phyloP scores from a whole-genome alignment of 92 coral and sea anemone species.

The Bergia sp. region DNA sequence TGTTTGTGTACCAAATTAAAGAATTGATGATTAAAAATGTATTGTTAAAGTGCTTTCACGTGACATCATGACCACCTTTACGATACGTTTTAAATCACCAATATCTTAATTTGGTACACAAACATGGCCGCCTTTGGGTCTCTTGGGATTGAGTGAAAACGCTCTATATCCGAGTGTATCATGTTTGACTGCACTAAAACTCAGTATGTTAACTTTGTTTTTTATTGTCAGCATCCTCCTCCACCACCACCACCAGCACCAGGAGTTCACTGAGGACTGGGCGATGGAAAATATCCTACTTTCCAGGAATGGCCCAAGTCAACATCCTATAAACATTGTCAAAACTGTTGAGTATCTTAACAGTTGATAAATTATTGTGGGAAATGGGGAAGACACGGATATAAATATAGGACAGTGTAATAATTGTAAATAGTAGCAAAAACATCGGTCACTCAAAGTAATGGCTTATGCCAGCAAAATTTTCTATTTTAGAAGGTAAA shows the following conservation, averaged over 20 bases:
- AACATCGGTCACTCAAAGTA: not conserved
- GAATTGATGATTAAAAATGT: too few species aligned
- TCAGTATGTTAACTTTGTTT: not conserved
- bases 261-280: constrained; percentile 52
- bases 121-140: too few species aligned
- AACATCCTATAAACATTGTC: not conserved
- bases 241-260: constrained; percentile 80
- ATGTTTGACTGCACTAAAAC: not conserved
- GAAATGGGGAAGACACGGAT: not conserved
- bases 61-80: too few species aligned
- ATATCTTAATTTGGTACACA: too few species aligned
- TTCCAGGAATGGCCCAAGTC: not conserved
- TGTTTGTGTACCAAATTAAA: too few species aligned
- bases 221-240: constrained; percentile 60
- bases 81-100: too few species aligned
- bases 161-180: not conserved
- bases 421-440: not conserved
- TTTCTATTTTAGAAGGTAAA: not conserved
- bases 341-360: not conserved
- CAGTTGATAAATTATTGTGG: not conserved
- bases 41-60: too few species aligned
- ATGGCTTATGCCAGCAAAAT: not conserved
- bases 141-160: too few species aligned
- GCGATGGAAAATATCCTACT: not conserved
- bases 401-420: not conserved